These are phyloP conservation scores for Megalurothrips usitatus DNA, from an alignment of 2,888 invertebrate genomes.

Conservation along the genomic window DNA sequence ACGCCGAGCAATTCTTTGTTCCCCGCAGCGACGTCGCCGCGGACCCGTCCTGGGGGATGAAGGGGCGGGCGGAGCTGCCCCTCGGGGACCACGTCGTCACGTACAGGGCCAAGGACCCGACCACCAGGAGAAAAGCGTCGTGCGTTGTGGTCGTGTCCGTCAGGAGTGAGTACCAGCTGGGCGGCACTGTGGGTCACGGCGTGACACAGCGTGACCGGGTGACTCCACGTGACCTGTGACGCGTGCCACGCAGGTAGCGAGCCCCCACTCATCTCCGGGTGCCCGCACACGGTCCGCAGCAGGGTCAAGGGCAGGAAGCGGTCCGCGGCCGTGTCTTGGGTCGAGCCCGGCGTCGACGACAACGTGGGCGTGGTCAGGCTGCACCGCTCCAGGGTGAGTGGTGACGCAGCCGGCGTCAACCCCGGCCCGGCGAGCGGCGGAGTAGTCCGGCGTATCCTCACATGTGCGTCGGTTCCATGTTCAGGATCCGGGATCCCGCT, in stretches of 20 bases:
- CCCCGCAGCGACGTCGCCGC: neutral
- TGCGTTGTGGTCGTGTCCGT: neutral
- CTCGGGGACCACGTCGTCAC: neutral
- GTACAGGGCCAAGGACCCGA: neutral
- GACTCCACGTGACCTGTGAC: neutral
- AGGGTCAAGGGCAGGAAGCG: slow-evolving; percentile 14
- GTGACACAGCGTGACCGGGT: neutral
- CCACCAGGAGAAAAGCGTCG: neutral
- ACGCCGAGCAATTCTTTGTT: neutral
- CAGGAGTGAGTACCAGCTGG: neutral
- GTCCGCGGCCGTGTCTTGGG: neutral
- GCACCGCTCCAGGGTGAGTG: slow-evolving; percentile 1
- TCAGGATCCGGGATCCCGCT: neutral
- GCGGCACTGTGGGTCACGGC: neutral
- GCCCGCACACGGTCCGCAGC: neutral
- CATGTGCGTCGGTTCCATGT: too few relatives aligned
- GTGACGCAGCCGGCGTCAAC: neutral
- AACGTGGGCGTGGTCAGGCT: slow-evolving; percentile 10
- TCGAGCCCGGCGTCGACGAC: neutral
- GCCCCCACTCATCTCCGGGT: neutral
- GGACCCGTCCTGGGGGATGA: neutral
- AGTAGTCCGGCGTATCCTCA: neutral
- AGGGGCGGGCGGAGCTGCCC: neutral
- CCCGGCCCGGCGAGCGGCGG: too few relatives aligned
- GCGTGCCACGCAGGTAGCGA: neutral